Percentiles rank a stretch among this genome's conserved stretches.
phyloP scores from a whole-genome alignment of 2,113 vertebrate genomes.

The Odobenus rosmarus region DNA sequence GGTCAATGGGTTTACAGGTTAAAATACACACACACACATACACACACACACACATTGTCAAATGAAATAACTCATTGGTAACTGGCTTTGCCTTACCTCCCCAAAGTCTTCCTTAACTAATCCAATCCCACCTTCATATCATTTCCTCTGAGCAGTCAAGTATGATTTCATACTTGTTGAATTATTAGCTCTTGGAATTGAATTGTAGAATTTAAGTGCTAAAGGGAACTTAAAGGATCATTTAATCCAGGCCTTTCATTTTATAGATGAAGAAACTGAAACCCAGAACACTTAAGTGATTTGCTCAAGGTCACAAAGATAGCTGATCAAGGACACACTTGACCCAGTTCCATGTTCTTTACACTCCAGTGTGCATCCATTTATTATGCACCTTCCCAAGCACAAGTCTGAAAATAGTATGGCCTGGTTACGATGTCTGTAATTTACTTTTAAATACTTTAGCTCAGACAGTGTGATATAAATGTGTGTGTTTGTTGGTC shows the following conservation, averaged over 20 bases:
- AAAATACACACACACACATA: not conserved
- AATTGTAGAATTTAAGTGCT: not conserved
- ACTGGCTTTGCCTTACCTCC: not conserved
- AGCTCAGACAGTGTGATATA: not conserved
- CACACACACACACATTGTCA: not conserved
- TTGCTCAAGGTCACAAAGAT: not conserved
- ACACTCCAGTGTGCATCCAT: not conserved
- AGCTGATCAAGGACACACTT: not conserved
- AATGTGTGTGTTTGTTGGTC: not conserved
- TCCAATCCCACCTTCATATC: not conserved
- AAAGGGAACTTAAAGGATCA: not conserved
- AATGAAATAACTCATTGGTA: not conserved
- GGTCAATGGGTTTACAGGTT: not conserved
- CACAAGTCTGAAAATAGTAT: not conserved
- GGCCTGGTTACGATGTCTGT: not conserved
- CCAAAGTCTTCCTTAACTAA: not conserved
- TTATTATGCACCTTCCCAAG: not conserved
- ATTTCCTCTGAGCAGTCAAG: not conserved
- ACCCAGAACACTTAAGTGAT: not conserved
- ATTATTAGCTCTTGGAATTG: not conserved
- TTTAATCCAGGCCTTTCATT: not conserved
- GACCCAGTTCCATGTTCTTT: not conserved
- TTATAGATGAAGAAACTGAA: slow-evolving; percentile 20
- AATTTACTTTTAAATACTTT: slow-evolving; percentile 14
- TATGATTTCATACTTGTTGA: not conserved